phyloP scores from a whole-genome alignment of 2,888 invertebrate genomes.

The Phorcus lineatus region DNA sequence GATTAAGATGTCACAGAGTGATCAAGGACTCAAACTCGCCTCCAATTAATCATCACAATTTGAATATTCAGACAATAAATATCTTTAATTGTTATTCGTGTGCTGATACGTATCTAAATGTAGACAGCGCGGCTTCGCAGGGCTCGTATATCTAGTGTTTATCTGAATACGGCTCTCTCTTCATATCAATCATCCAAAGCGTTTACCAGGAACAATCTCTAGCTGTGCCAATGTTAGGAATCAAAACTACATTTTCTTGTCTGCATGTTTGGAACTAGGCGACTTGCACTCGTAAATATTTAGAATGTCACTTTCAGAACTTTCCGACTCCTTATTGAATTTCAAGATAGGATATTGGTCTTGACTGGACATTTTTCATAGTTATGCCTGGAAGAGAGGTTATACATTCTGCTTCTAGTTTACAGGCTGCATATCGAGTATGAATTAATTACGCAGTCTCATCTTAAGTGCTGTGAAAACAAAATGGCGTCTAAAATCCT shows the following conservation, averaged over 20 bases:
- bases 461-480: too few relatives aligned
- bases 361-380: background rate
- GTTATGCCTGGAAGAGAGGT: too few relatives aligned
- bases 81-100: conserved; percentile 28
- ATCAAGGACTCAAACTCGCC: background rate
- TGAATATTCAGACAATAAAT: conserved; percentile 28
- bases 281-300: conserved; percentile 20
- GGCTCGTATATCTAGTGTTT: conserved; percentile 13
- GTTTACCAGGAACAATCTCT: background rate
- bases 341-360: background rate
- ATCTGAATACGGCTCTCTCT: background rate
- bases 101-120: conserved; percentile 23
- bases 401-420: too few relatives aligned
- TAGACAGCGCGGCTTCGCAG: conserved; percentile 6
- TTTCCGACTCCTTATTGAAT: background rate
- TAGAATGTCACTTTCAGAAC: conserved; percentile 15
- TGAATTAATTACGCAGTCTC: too few relatives aligned
- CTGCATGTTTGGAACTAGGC: conserved; percentile 2
- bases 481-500: too few relatives aligned
- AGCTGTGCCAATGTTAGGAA: background rate
- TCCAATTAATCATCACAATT: conserved; percentile 19
- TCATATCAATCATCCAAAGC: conserved; percentile 13
- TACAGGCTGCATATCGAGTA: too few relatives aligned
- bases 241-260: conserved; percentile 15
- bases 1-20: conserved; percentile 16